Evolutionary conservation across 2,113 vertebrate species (phyloP).

Genomic region (Festucalex cinctus): DNA sequence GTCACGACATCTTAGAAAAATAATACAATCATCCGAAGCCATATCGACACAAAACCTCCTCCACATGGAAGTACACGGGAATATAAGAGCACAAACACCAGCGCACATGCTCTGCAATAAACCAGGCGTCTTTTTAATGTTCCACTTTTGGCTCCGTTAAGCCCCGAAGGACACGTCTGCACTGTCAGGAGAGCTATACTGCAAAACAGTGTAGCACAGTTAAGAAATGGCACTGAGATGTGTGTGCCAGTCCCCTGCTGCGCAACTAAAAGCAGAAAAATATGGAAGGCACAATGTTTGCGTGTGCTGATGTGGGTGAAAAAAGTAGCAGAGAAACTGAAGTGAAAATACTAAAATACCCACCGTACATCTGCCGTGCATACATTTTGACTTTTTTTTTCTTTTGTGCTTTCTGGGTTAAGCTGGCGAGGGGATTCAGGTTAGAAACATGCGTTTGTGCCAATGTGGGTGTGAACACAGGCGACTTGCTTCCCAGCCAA

Average conservation of each 20-base stretch:
- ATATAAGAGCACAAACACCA: background rate
- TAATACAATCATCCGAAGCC: conserved; percentile 7
- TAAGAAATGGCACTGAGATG: conserved; percentile 29
- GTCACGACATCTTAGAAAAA: background rate
- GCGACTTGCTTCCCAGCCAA: too few species aligned
- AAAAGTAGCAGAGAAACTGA: background rate
- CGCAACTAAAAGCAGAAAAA: conserved; percentile 32
- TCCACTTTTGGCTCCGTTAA: conserved; percentile 35
- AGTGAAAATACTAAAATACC: too few species aligned
- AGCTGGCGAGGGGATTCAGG: too few species aligned
- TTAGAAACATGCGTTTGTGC: too few species aligned
- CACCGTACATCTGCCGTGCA: background rate
- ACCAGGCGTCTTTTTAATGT: conserved; percentile 28
- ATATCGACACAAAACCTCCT: background rate
- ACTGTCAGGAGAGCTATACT: conserved; percentile 38
- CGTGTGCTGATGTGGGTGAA: background rate
- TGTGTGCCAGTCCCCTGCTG: conserved; percentile 38
- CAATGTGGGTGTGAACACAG: too few species aligned
- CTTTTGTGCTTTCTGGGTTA: too few species aligned
- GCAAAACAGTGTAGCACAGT: conserved; percentile 34
- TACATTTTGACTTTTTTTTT: too few species aligned
- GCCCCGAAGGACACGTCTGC: conserved; percentile 43
- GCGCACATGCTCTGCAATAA: conserved; percentile 19
- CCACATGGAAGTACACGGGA: background rate
- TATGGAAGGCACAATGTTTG: conserved; percentile 5